Conservation (phyloP, 37 sponge, comb jelly and placozoan species). For the Petrosia ficiformis region DNA sequence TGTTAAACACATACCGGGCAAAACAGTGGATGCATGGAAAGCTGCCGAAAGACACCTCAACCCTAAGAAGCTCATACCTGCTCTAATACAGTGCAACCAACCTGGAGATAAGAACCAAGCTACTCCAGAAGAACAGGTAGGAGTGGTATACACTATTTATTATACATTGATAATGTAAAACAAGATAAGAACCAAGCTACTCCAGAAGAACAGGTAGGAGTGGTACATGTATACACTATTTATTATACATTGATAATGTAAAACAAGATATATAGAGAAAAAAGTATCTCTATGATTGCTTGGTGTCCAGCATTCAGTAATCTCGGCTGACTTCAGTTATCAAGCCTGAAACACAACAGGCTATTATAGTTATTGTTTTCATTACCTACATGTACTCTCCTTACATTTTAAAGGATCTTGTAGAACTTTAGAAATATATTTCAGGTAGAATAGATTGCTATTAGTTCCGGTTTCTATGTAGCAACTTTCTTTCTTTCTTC, state of each 20-base stretch:
- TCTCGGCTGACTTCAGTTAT: not conserved
- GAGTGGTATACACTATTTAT: not conserved
- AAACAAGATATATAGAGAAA: not conserved
- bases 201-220: slow-evolving; percentile 6
- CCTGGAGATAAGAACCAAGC: slow-evolving; percentile 6
- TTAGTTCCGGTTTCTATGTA: no score
- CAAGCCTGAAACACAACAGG: no score
- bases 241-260: not conserved
- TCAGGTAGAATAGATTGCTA: no score
- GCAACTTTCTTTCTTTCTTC: slow-evolving; percentile 17
- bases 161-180: not conserved
- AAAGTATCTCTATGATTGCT: no score
- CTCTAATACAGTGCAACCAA: slow-evolving; percentile 83
- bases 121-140: slow-evolving; percentile 8
- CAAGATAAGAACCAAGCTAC: slow-evolving; percentile 4
- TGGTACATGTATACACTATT: not conserved
- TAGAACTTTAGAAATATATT: no score
- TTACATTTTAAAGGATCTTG: no score
- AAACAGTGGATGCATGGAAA: slow-evolving; percentile 82
- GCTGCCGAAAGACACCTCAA: slow-evolving; percentile 48
- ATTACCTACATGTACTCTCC: slow-evolving; percentile 28
- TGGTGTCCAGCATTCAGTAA: no score
- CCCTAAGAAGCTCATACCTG: slow-evolving; percentile 82
- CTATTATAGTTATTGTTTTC: no score
- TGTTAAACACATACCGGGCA: slow-evolving; percentile 74